Evolutionary conservation across 2,797 vertebrate species (phyloP).

Genomic region (Acestrorhynchus altus): DNA sequence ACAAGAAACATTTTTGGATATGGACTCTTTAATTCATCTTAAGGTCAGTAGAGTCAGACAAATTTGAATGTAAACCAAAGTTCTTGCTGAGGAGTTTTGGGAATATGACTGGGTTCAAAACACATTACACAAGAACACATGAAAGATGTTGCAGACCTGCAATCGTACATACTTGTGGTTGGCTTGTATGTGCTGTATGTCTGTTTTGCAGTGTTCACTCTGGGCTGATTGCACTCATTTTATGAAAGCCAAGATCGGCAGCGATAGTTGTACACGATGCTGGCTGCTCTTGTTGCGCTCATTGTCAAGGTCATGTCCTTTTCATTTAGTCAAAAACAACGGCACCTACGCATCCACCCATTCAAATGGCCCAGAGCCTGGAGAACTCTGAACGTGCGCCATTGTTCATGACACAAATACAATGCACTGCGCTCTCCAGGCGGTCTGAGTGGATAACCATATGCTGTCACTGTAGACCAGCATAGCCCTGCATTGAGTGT

Average conservation of each 20-base stretch:
- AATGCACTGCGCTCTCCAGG: conserved; percentile 70
- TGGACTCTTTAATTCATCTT: too few species aligned
- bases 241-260: not conserved
- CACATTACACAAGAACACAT: not conserved
- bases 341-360: conserved; percentile 11
- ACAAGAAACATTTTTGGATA: too few species aligned
- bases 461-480: conserved; percentile 82
- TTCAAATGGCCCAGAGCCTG: conserved; percentile 26
- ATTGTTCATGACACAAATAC: conserved; percentile 45
- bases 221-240: conserved; percentile 15
- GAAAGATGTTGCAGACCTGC: conserved; percentile 34
- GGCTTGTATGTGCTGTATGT: conserved; percentile 44
- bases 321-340: conserved; percentile 12
- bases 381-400: conserved; percentile 21
- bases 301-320: conserved; percentile 6
- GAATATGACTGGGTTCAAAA: not conserved
- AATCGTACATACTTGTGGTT: conserved; percentile 73
- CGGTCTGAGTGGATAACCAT: conserved; percentile 83
- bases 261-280: not conserved
- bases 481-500: conserved; percentile 76
- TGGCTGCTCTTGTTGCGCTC: not conserved
- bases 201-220: conserved; percentile 53
- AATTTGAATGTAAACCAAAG: not conserved
- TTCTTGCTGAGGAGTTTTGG: not conserved
- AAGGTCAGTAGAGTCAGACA: too few species aligned